Conservation (phyloP, 2,113 vertebrate species). For the Upupa epops region DNA sequence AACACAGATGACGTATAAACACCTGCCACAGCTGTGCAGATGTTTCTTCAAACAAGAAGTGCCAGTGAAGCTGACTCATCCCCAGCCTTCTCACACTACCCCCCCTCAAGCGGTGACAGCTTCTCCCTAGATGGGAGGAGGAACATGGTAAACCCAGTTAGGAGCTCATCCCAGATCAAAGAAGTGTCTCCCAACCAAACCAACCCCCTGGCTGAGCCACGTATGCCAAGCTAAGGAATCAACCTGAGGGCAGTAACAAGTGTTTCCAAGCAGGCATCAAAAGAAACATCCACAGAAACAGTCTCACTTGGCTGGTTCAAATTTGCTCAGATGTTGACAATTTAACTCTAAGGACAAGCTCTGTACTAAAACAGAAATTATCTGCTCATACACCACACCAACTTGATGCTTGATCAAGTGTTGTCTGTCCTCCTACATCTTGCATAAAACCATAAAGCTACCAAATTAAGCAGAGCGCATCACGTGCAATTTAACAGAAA, state of each 20-base stretch:
- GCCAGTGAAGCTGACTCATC: constrained; percentile 36
- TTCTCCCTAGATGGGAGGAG: not conserved
- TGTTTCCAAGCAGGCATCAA: not conserved
- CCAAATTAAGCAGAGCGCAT: not conserved
- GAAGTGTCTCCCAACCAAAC: not conserved
- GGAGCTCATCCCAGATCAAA: not conserved
- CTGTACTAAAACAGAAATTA: constrained; percentile 18
- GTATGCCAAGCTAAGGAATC: not conserved
- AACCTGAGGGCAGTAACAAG: not conserved
- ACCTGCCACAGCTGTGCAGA: not conserved
- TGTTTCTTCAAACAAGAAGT: constrained; percentile 30
- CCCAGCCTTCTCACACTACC: not conserved
- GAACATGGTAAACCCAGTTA: not conserved
- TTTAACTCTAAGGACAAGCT: constrained; percentile 18
- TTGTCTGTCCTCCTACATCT: not conserved
- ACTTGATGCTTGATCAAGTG: constrained; percentile 12
- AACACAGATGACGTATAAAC: not conserved
- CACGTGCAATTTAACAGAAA: not conserved
- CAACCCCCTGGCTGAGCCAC: rapidly evolving
- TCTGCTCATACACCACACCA: not conserved
- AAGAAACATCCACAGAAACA: not conserved
- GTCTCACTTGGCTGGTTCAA: not conserved
- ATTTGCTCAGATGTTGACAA: constrained; percentile 7
- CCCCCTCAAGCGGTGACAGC: constrained; percentile 4
- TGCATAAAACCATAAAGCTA: not conserved